Evolutionary conservation across 2,797 vertebrate genomes (phyloP), one percentile per base, ranked within the genome.

Genomic region (Neoniphon sammara): DNA sequence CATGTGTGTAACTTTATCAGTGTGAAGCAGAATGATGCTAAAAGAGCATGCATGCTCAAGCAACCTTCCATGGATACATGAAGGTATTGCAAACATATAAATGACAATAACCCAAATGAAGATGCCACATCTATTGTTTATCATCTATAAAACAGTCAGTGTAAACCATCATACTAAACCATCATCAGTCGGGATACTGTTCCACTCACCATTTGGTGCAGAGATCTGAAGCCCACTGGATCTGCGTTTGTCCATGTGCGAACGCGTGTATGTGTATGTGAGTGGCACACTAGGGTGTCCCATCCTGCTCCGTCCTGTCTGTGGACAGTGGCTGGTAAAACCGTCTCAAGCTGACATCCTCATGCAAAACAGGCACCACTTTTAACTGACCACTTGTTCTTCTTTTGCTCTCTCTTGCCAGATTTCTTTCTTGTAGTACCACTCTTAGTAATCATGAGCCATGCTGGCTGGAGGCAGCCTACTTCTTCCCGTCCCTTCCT

Each of bases 131-230:
- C 17, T 15, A 15, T 34, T 30, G 39, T n/a, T 1, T 4, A 56
- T 7, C 11, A 21, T 2, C 44, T 46, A 46, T 3, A 44, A 34
- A 34, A 34, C 31, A 34, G 31, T 34, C 6, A 4, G 25, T 46
- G 2, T n/a, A 23, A 47, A 14, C 15, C 44, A 17, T 17, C 6
- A 2, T 21, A 15, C 6, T 15, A 20, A 25, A 46, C 10, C 15
- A 42, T 2, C 5, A 59, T 27, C 14, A 15, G 15, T 3, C 34
- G 0, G 2, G 25, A 4, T 1, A 12, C 23, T 1, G 53, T 6
- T 62, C 2, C 4, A 88, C 92, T 93, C 79, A 94, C 93, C 91
- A 18, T 90, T 85, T 0, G 86, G 68, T 4, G 71, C 66, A 73
- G 31, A 79, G 7, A 78, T 87, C 0, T 86, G 72, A 66, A 78